Evolutionary conservation across 2,797 vertebrate genomes (phyloP), one percentile per base, ranked within the genome.

Genomic region (Adelosebastes latens): DNA sequence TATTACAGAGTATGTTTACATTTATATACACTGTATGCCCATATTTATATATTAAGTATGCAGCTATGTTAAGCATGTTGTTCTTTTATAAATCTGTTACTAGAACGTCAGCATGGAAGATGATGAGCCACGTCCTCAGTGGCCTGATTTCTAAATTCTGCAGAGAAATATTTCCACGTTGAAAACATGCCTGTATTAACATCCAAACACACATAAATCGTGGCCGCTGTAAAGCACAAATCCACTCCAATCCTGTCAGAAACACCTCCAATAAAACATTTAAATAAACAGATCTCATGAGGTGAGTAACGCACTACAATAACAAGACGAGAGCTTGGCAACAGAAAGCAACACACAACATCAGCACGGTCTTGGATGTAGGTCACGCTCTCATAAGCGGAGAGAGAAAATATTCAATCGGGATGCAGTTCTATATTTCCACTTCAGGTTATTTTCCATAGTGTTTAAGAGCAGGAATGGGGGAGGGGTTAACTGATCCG

Each of bases 321-420:
- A 81, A 80, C 55, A 75, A 69, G 14, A 77, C 4, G 14, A 81
- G 34, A 58, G 49, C 71, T 39, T 80, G 68, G 70, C 78, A 84
- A 82, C 75, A 84, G 66, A 80, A 24, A 63, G 63, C 14, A 61
- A 62, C 12, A 53, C 46, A 82, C 34, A 60, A 76, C 70, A 61
- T 70, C 24, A 49, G 66, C 52, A 49, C 0, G 1, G 20, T 62
- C 25, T 34, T 71, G 49, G 61, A 84, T 82, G 56, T 74, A 70
- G 77, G 77, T 86, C 84, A 89, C 1, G 12, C 14, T 64, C 66
- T 53, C 25, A 52, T 25, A 74, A 27, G 73, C 5, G 18, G 36
- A 58, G 20, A 69, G 20, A 69, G 25, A 76, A 75, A 81, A 63
- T 39, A 79, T 59, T 72, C 16, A 79, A 59, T 72, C 16, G 63